Evolutionary conservation across 2,797 vertebrate genomes (phyloP).

Genomic region (Sebastes ruberrimus): DNA sequence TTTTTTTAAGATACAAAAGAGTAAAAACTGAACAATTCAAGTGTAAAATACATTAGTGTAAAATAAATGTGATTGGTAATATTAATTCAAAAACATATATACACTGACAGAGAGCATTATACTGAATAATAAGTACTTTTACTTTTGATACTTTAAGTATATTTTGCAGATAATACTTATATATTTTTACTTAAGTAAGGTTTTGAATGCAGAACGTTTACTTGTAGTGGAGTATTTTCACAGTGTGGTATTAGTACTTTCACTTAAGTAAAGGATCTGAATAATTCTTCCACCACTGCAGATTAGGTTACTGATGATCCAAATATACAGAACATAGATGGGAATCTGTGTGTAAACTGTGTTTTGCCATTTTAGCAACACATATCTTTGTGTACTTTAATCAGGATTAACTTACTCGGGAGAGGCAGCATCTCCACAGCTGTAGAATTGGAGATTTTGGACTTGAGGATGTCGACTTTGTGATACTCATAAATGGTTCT

Average conservation of each 20-base stretch:
- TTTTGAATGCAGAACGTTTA: no score
- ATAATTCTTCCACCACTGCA: no score
- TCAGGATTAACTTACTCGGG: conserved; percentile 85
- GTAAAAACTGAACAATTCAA: background rate
- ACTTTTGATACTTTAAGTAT: no score
- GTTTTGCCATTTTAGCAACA: background rate
- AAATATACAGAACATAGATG: background rate
- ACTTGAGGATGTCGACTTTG: conserved; percentile 91
- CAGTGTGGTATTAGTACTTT: background rate
- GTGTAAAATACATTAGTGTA: background rate
- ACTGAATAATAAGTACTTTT: no score
- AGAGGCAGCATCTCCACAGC: conserved; percentile 93
- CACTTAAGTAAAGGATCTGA: no score
- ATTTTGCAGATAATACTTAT: no score
- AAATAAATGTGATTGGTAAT: background rate
- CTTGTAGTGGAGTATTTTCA: no score
- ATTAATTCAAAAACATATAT: no score
- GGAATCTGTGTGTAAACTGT: background rate
- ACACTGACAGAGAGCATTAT: no score
- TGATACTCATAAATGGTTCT: conserved; percentile 98
- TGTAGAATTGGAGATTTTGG: conserved; percentile 88
- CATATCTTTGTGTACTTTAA: background rate
- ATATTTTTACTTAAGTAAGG: no score
- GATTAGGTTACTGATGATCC: background rate
- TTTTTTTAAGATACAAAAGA: background rate